Percentiles rank a stretch among this genome's conserved stretches.
These are phyloP conservation scores for Ypsolopha sequella DNA, from an alignment of 2,888 invertebrate species.

Conservation along the genomic window DNA sequence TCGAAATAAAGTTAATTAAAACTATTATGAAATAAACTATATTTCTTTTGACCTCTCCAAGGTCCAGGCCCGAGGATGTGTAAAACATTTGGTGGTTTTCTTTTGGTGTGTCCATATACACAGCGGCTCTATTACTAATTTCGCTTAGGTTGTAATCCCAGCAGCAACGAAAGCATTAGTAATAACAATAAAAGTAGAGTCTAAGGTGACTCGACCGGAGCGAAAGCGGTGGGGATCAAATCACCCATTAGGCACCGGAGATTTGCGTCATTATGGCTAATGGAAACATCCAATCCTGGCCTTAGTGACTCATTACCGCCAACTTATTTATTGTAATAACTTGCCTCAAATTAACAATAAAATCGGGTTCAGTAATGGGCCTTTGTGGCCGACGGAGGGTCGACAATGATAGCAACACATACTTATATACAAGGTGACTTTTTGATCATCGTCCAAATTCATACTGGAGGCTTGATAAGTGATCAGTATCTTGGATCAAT, in stretches of 20 bases:
- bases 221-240: conserved; percentile 17
- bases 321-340: background rate
- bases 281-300: conserved; percentile 27
- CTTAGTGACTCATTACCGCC: conserved; percentile 27
- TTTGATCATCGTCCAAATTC: too few species aligned
- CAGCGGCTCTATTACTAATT: too few species aligned
- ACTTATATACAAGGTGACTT: too few species aligned
- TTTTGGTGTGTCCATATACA: too few species aligned
- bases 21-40: background rate
- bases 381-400: too few species aligned
- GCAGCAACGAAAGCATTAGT: background rate
- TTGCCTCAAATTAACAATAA: background rate
- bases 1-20: conserved; percentile 14
- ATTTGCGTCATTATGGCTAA: conserved; percentile 37
- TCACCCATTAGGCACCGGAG: conserved; percentile 26
- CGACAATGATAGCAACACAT: background rate
- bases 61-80: too few species aligned
- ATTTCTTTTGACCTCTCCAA: background rate
- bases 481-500: too few species aligned
- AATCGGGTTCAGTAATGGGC: too few species aligned
- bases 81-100: too few species aligned
- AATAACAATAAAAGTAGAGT: conserved; percentile 6
- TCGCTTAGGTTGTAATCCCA: too few species aligned
- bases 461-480: too few species aligned
- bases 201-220: background rate